A percentile compares a stretch with the other conserved stretches of the same genome.
Evolutionary conservation across 2,888 invertebrate genomes (phyloP).

Genomic region (Tinea semifulvella): DNA sequence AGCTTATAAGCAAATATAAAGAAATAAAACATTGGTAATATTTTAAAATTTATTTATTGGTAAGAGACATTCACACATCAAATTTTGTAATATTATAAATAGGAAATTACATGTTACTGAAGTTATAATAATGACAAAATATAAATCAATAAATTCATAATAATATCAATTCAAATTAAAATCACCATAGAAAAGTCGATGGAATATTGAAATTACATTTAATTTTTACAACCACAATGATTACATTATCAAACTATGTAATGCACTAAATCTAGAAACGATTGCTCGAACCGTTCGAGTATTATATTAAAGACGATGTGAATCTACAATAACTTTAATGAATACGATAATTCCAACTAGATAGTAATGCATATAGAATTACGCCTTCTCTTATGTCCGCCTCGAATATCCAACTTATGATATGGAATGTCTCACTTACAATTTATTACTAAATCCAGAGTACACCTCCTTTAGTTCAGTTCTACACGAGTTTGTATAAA

Average conservation of each 20-base stretch:
- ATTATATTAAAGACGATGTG: not conserved
- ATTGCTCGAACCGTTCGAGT: not conserved
- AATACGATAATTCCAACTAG: not conserved
- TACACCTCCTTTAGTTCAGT: slow-evolving; percentile 39
- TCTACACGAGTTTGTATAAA: slow-evolving; percentile 61
- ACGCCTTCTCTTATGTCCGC: not conserved
- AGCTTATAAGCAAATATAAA: not conserved
- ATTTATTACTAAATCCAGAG: slow-evolving; percentile 47
- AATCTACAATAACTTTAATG: not conserved
- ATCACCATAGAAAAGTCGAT: not conserved
- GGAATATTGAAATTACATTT: not conserved
- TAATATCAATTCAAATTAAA: not conserved
- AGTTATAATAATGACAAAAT: slow-evolving; percentile 12
- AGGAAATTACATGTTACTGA: slow-evolving; percentile 19
- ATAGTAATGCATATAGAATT: slow-evolving; percentile 4
- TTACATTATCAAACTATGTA: not conserved
- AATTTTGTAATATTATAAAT: slow-evolving; percentile 49
- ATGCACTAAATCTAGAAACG: not conserved
- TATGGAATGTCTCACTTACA: slow-evolving; percentile 65
- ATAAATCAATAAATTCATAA: slow-evolving; percentile 12
- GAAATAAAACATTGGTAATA: slow-evolving; percentile 11
- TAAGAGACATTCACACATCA: slow-evolving; percentile 68
- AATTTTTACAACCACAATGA: not conserved
- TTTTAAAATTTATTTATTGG: slow-evolving; percentile 53
- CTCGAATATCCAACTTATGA: slow-evolving; percentile 25